Evolutionary conservation across 2,797 vertebrate species (phyloP).

Genomic region (Amazona ochrocephala): DNA sequence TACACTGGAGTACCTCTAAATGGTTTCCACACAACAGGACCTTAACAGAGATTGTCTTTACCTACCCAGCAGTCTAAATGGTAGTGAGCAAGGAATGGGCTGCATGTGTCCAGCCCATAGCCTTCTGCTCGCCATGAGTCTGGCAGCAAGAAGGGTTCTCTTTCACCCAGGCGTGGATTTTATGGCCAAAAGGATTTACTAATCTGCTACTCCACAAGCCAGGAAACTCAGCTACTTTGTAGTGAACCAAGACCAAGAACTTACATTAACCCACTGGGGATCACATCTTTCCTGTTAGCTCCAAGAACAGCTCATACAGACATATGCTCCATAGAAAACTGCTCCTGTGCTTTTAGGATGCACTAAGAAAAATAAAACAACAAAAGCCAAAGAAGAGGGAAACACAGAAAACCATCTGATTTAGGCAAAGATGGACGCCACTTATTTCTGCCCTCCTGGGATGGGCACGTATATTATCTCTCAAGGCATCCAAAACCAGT

Average conservation of each 20-base stretch:
- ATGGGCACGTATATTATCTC: neutral
- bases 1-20: neutral
- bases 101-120: neutral
- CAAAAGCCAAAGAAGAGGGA: neutral
- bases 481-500: conserved; percentile 29
- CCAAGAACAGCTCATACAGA: neutral
- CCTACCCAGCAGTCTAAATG: neutral
- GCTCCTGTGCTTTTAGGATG: neutral
- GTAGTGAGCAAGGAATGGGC: neutral
- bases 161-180: neutral
- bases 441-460: neutral
- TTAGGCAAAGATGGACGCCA: neutral
- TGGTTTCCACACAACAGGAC: neutral
- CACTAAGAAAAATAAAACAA: neutral
- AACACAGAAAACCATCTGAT: neutral
- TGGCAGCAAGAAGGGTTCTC: neutral
- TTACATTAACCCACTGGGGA: neutral
- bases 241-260: neutral
- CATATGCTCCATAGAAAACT: neutral
- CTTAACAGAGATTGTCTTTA: neutral
- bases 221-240: neutral
- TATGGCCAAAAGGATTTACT: neutral
- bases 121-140: neutral
- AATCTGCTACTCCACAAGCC: neutral
- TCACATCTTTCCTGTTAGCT: neutral